Base-by-base conservation (phyloP, 2,113 vertebrate species). In the Amphiprion ocellaris region DNA sequence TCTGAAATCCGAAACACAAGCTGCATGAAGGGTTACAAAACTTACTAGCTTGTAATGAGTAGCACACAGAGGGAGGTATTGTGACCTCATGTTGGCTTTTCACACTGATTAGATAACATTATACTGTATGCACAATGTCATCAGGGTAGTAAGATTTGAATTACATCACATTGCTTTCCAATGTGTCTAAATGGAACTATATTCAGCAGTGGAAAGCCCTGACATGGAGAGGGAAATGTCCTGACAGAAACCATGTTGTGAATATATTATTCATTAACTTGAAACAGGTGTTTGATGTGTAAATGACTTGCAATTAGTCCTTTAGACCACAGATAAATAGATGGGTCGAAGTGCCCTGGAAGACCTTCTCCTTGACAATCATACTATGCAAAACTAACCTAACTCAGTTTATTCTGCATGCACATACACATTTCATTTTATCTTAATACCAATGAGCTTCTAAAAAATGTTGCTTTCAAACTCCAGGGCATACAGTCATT, bases 401-500 rank as follows among this genome's bases (percentile, higher is more conserved):
- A 77, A 63, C 61, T 10, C 33, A 15, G 49, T 65, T 52, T 69
- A 53, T 63, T 69, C 55, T 67, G 69, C 63, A 52, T n/a, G 67
- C 26, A 46, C 58, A 55, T 23, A 69, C 26, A 46, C 58, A 55
- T 77, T 83, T 66, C 19, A 19, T 83, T 81, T 87, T 58, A 79
- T 87, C 60, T 44, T 66, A 46, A 82, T 63, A 77, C 62, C 77
- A 83, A 90, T 73, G 69, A 84, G 69, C 39, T 75, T 0, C 69
- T 70, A 56, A 54, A 82, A 64, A 56, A 69, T 39, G 19, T 55
- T 71, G 41, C 58, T 70, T 76, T 63, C 52, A 68, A 64, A 77
- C 82, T 85, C 28, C 15, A 24, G 71, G 81, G 86, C 55, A 72
- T 60, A 70, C 21, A 47, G 26, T 83, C 68, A 89, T 87, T 85